Percentiles rank a stretch among this genome's conserved stretches.
These are phyloP conservation scores for Arenicola marina DNA, from an alignment of 2,888 invertebrate species.

Conservation along the genomic window DNA sequence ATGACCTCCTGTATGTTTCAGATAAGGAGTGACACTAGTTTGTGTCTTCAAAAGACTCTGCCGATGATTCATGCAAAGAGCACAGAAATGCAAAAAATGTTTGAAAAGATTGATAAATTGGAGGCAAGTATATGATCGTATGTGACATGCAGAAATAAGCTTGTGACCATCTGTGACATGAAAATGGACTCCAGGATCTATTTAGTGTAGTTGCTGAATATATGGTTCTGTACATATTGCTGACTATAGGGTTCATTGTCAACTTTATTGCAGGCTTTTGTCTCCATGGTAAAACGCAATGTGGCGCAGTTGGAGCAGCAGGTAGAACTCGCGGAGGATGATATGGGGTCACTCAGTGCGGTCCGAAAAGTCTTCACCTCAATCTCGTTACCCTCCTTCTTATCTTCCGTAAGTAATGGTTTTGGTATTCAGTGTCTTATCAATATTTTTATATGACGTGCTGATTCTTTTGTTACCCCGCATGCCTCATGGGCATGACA, in stretches of 20 bases:
- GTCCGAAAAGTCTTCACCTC: neutral
- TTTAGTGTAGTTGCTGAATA: neutral
- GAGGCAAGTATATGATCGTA: too few relatives aligned
- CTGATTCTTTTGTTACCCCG: too few relatives aligned
- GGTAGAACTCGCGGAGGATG: neutral
- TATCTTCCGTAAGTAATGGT: neutral
- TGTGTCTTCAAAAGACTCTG: neutral
- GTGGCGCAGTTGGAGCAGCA: neutral
- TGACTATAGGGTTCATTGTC: neutral
- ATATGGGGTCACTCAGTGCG: neutral
- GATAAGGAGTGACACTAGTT: slow-evolving; percentile 1
- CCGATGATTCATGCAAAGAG: neutral
- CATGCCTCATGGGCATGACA: too few relatives aligned
- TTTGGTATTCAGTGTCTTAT: too few relatives aligned
- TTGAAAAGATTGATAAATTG: neutral
- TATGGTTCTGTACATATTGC: neutral
- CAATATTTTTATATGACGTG: too few relatives aligned
- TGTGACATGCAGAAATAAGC: too few relatives aligned
- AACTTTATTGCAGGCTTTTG: neutral
- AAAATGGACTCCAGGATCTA: neutral
- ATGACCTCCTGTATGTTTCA: neutral
- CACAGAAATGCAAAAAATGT: neutral
- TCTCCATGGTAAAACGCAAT: neutral
- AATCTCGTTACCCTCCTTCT: neutral
- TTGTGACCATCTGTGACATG: too few relatives aligned